Percentiles rank a stretch among this genome's conserved stretches.
These are phyloP conservation scores for Burhinus oedicnemus DNA, from an alignment of 2,113 vertebrate genomes.

Conservation along the genomic window DNA sequence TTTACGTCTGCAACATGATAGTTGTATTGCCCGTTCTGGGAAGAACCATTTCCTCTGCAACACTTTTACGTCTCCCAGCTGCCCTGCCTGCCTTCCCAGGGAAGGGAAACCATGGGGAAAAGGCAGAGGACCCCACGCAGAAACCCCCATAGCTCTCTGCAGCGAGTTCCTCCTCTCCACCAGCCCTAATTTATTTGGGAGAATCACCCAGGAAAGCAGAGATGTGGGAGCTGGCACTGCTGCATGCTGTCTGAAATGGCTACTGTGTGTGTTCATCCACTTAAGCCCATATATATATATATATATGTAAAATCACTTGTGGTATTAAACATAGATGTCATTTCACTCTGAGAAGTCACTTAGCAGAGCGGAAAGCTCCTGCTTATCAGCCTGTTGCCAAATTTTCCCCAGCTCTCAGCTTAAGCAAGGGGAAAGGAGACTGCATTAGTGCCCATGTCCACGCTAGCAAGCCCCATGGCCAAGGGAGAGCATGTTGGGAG, in stretches of 20 bases:
- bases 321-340: background rate
- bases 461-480: fast-evolving
- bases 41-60: fast-evolving
- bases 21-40: background rate
- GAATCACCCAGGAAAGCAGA: background rate
- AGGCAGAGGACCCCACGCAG: background rate
- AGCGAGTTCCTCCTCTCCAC: background rate
- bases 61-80: background rate
- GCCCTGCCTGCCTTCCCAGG: background rate
- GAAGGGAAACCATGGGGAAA: fast-evolving
- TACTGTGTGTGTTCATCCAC: background rate
- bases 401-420: background rate
- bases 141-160: background rate
- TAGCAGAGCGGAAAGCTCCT: background rate
- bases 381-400: background rate
- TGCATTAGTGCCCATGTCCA: fast-evolving
- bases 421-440: background rate
- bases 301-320: background rate
- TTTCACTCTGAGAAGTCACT: background rate
- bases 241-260: background rate
- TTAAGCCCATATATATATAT: background rate
- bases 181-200: background rate
- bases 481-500: background rate
- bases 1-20: background rate
- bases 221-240: background rate